Evolutionary conservation across 2,888 invertebrate species (phyloP), one percentile per base, ranked within the genome.

Genomic region (Andrena dorsata): DNA sequence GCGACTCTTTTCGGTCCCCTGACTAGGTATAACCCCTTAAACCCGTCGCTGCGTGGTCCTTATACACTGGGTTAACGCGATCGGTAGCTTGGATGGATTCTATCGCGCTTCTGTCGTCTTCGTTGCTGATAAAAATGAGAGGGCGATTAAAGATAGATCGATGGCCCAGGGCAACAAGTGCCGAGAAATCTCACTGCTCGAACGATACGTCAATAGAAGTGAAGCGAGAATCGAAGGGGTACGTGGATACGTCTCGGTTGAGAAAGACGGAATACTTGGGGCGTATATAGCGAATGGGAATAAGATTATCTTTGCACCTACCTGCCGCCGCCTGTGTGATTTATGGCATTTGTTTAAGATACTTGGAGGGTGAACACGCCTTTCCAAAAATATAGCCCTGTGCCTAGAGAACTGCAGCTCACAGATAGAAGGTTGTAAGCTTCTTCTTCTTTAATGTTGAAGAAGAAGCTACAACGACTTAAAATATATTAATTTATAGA

Each of bases 131-230:
- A 26, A 3, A 16, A 68, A 69, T 53, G 68, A 75, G 69, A 69
- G 41, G 61, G 30, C 70, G 80, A 72, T 80, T 83, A 75, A 64
- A 63, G 73, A 8, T 78, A 60, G 83, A 83, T 87, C 76, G 87
- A 86, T 83, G 80, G 60, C 74, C 28, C 65, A 20, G 75, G 82
- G 83, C 84, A 86, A 84, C 84, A 86, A 87, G 86, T 84, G 84
- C 79, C 74, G 79, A 70, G 72, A 76, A 78, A 76, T 77, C 80
- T 77, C 65, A 30, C 41, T 26, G 47, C 13, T 56, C 10, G 58
- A 75, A 60, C 51, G 78, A 64, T 78, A 66, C 64, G 64, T 72
- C 60, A 63, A 64, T 56, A 68, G 30, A 26, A 30, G 53, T 49
- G 20, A 32, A 20, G 8, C 10, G 13, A 51, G 49, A 32, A 53